These are phyloP conservation scores for Montipora capitata DNA, from an alignment of 92 coral and sea anemone genomes.

Conservation along the genomic window DNA sequence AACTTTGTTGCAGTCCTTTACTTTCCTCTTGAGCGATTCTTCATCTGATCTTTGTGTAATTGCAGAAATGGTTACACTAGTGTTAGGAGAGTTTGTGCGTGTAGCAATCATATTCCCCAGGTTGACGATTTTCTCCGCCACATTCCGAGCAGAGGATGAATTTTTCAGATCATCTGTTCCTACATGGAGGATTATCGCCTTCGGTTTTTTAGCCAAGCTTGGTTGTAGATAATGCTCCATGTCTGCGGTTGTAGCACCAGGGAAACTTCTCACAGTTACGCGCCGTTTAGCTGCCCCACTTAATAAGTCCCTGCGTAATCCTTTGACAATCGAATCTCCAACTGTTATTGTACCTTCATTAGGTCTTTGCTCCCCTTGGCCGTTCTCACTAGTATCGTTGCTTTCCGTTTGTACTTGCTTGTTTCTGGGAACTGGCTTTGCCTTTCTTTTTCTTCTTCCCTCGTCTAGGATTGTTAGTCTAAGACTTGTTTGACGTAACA, in stretches of 20 bases:
- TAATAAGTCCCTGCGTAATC: conserved; percentile 25
- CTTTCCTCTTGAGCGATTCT: no score
- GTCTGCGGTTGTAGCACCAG: not conserved
- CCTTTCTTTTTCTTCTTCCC: conserved; percentile 20
- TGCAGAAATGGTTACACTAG: no score
- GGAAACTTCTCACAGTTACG: no score
- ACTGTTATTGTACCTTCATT: not conserved
- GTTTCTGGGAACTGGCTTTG: not conserved
- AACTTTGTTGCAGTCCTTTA: no score
- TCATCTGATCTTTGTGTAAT: no score
- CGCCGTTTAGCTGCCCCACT: no score
- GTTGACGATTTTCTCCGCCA: no score
- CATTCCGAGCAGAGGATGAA: no score
- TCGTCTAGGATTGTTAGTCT: not conserved
- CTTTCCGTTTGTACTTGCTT: not conserved
- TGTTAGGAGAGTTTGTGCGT: no score
- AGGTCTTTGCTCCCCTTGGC: no score
- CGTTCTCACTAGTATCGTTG: not conserved
- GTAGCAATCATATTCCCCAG: no score
- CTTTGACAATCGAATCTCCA: conserved; percentile 44
- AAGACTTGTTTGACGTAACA: not conserved
- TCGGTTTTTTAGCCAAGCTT: conserved; percentile 15
- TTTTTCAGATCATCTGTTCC: no score
- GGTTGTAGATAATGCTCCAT: conserved; percentile 38
- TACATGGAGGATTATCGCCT: not conserved